Conservation (phyloP, 2,888 invertebrate genomes). For the Tetragonula carbonaria region DNA sequence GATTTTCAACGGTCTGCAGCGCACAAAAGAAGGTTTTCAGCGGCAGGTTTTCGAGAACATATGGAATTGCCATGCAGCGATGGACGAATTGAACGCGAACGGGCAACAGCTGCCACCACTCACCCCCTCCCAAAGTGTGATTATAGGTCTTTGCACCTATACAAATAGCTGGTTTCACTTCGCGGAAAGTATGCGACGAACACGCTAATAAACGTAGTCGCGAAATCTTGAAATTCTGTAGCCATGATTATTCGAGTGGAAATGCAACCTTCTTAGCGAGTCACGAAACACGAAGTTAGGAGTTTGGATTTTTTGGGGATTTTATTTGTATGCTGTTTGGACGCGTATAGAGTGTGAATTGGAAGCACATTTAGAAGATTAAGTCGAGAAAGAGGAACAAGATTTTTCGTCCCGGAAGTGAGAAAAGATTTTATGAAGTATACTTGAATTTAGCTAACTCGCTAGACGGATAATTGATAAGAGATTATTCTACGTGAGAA, state of each 20-base stretch:
- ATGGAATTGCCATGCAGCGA: conserved; percentile 58
- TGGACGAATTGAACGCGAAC: conserved; percentile 61
- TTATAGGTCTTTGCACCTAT: conserved; percentile 51
- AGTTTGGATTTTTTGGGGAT: too few species aligned
- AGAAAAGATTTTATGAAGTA: too few species aligned
- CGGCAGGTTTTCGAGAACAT: conserved; percentile 48
- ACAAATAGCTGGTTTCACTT: conserved; percentile 46
- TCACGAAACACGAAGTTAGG: too few species aligned
- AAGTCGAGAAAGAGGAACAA: too few species aligned
- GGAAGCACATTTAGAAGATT: too few species aligned
- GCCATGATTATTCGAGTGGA: neutral
- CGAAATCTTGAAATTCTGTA: neutral
- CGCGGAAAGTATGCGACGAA: conserved; percentile 20
- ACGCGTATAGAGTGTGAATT: too few species aligned
- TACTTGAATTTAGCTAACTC: too few species aligned
- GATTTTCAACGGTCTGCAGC: conserved; percentile 61
- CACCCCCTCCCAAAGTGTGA: neutral
- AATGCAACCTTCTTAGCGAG: too few species aligned
- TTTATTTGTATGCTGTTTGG: too few species aligned
- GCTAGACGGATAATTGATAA: too few species aligned
- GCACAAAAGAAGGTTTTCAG: conserved; percentile 40
- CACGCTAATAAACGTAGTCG: neutral
- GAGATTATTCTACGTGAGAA: too few species aligned
- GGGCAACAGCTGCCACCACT: conserved; percentile 54
- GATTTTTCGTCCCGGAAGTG: too few species aligned